phyloP scores from a whole-genome alignment of 1,140 invertebrate genomes.

The Tetragnatha versicolor region DNA sequence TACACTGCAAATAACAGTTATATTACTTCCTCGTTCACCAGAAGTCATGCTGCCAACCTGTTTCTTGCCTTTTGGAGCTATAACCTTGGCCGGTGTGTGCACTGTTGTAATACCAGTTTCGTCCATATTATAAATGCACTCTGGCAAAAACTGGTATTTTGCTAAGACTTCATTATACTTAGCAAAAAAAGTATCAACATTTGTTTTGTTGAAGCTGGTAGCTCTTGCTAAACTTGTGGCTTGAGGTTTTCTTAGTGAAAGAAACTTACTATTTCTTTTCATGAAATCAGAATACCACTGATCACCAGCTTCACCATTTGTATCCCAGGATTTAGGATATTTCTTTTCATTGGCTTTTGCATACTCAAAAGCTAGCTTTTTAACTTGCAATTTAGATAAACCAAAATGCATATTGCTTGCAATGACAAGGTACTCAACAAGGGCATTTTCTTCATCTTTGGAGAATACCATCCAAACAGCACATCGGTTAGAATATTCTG shows the following conservation, averaged over 20 bases:
- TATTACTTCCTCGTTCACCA: constrained; percentile 63
- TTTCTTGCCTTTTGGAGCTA: constrained; percentile 63
- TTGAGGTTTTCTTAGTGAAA: constrained; percentile 19
- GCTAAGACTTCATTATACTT: not conserved
- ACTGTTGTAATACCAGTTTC: constrained; percentile 19
- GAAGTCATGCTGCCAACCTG: constrained; percentile 65
- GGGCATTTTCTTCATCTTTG: constrained; percentile 11
- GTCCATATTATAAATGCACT: constrained; percentile 13
- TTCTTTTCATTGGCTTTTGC: constrained; percentile 18
- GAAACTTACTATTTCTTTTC: constrained; percentile 25
- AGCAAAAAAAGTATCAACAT: constrained; percentile 1
- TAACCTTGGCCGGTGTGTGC: constrained; percentile 59
- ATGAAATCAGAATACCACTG: constrained; percentile 24
- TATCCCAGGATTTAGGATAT: constrained; percentile 11
- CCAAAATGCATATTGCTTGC: constrained; percentile 20
- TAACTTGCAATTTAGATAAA: constrained; percentile 5
- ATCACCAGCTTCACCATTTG: constrained; percentile 24
- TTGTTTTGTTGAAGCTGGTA: constrained; percentile 16
- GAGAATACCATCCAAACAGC: constrained; percentile 21
- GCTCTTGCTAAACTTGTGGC: constrained; percentile 29
- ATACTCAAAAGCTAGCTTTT: constrained; percentile 22
- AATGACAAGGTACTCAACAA: not conserved
- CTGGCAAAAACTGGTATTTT: constrained; percentile 17
- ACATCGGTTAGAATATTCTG: constrained; percentile 19
- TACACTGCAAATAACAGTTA: constrained; percentile 63